Conservation (phyloP, 2,888 invertebrate genomes). For the Spicauda simplicius region DNA sequence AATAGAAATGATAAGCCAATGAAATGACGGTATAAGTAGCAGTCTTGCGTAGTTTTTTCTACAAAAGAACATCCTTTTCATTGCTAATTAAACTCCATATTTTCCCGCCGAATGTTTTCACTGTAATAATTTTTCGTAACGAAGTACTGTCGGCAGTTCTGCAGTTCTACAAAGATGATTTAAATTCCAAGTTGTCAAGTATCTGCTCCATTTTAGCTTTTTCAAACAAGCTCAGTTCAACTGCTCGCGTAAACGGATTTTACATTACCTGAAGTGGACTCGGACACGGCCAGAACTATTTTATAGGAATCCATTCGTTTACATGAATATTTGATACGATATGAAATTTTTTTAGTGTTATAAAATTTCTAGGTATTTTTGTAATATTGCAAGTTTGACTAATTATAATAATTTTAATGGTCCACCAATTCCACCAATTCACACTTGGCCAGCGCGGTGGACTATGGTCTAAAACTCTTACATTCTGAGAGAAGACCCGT, state of each 20-base stretch:
- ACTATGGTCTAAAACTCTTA: no score
- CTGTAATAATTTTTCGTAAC: slow-evolving; percentile 21
- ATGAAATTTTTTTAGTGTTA: no score
- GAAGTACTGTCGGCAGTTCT: slow-evolving; percentile 21
- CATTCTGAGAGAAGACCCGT: no score
- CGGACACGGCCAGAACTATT: slow-evolving; percentile 23
- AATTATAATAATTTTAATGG: no score
- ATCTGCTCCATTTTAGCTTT: slow-evolving; percentile 30
- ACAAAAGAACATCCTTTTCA: no score
- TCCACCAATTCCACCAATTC: no score
- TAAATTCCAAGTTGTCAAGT: slow-evolving; percentile 32
- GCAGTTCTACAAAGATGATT: slow-evolving; percentile 24
- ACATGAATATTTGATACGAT: slow-evolving; percentile 2
- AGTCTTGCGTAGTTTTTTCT: no score
- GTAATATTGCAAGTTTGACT: no score
- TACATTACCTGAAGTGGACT: slow-evolving; percentile 22
- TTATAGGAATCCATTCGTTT: slow-evolving; percentile 6
- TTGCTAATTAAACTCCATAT: no score
- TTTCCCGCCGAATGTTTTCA: slow-evolving; percentile 5
- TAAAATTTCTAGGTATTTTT: no score
- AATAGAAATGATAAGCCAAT: neutral
- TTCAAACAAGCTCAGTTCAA: slow-evolving; percentile 29
- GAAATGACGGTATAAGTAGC: neutral
- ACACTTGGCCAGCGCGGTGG: no score
- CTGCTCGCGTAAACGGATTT: slow-evolving; percentile 24